Evolutionary conservation across 2,113 vertebrate genomes (phyloP).

Genomic region (Penelope pileata): DNA sequence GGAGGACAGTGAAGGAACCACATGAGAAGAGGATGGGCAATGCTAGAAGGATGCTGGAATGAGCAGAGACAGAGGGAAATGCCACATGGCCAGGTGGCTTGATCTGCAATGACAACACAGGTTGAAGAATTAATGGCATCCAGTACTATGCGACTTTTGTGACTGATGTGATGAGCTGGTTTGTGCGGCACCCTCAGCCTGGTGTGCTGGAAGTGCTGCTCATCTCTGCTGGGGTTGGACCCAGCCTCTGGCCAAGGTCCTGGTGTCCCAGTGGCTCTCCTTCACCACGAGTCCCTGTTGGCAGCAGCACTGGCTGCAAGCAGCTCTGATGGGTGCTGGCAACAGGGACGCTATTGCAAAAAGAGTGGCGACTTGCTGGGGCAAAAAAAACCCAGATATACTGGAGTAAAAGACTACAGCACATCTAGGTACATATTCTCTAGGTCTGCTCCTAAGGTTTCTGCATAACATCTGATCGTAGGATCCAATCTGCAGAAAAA

Average conservation of each 20-base stretch:
- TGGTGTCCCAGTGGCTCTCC: background rate
- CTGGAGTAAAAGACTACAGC: background rate
- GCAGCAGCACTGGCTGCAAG: background rate
- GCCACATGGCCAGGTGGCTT: background rate
- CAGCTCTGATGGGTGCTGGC: background rate
- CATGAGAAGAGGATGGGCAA: background rate
- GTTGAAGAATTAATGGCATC: conserved; percentile 45
- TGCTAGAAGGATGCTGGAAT: background rate
- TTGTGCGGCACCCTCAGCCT: too few species aligned
- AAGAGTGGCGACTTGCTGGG: background rate
- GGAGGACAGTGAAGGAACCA: background rate
- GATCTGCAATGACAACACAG: conserved; percentile 32
- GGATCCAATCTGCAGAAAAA: background rate
- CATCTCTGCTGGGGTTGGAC: background rate
- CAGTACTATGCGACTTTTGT: background rate
- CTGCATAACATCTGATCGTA: background rate
- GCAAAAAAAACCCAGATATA: background rate
- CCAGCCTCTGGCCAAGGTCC: background rate
- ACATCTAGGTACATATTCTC: background rate
- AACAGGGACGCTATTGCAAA: background rate
- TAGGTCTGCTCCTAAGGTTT: background rate
- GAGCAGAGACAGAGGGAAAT: background rate
- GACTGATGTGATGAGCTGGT: conserved; percentile 46
- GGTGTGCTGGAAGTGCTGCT: background rate
- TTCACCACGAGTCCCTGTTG: fast-evolving